Evolutionary conservation across 2,113 vertebrate species (phyloP).

Genomic region (Aramus guarauna): DNA sequence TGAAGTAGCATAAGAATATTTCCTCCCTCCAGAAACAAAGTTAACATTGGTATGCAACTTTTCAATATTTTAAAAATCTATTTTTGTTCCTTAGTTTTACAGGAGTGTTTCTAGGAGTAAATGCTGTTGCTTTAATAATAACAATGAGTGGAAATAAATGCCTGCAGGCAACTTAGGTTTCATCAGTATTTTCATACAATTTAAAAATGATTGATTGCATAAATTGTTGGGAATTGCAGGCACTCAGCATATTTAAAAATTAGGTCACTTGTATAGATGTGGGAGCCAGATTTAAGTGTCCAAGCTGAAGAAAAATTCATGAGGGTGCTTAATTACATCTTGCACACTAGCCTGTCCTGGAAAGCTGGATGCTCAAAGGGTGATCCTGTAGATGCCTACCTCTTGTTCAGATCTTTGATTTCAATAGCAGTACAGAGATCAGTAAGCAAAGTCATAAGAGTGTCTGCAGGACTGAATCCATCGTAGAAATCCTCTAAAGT

Average conservation of each 20-base stretch:
- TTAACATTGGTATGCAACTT: background rate
- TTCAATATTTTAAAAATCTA: background rate
- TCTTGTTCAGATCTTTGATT: background rate
- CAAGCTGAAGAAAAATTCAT: background rate
- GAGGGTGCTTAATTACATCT: background rate
- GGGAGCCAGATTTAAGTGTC: background rate
- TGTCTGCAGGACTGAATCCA: background rate
- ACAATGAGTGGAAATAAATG: background rate
- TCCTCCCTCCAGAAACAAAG: background rate
- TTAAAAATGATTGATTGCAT: constrained; percentile 1
- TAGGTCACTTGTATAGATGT: background rate
- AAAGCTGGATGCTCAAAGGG: background rate
- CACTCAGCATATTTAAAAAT: background rate
- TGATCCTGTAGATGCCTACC: accelerated
- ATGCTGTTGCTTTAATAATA: background rate
- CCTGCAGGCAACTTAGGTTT: background rate
- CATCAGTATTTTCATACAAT: constrained; percentile 11
- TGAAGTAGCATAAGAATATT: background rate
- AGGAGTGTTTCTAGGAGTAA: background rate
- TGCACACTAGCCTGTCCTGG: background rate
- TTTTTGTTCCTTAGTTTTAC: background rate
- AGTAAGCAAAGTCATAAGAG: background rate
- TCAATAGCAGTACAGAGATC: background rate
- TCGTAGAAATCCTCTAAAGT: background rate
- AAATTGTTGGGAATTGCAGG: constrained; percentile 7